These are phyloP conservation scores for Clunio marinus DNA, from an alignment of 2,888 invertebrate species.

Conservation along the genomic window DNA sequence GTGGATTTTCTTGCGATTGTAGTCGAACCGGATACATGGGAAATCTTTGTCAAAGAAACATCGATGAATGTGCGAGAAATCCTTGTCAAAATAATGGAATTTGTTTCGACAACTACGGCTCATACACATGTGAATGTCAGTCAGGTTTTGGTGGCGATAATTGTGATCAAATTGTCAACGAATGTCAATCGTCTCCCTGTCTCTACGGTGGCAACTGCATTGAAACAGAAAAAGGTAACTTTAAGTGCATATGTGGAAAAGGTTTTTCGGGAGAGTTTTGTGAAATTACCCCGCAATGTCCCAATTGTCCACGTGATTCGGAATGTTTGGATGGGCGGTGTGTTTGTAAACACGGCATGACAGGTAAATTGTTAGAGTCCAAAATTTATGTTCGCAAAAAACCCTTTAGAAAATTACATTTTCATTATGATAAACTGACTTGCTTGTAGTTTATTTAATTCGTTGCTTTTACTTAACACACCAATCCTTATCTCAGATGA, in stretches of 20 bases:
- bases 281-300: constrained; percentile 49
- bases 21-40: constrained; percentile 71
- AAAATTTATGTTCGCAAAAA: not conserved
- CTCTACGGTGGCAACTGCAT: constrained; percentile 70
- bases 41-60: constrained; percentile 67
- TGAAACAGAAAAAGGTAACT: constrained; percentile 54
- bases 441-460: too few relatives aligned
- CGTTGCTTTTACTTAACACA: too few relatives aligned
- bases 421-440: not conserved
- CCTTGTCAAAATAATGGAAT: constrained; percentile 70
- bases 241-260: constrained; percentile 63
- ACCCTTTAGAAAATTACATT: not conserved
- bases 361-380: constrained; percentile 45
- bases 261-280: constrained; percentile 55
- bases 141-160: constrained; percentile 75
- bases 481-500: too few relatives aligned
- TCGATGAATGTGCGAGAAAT: constrained; percentile 71
- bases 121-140: constrained; percentile 71
- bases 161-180: constrained; percentile 61
- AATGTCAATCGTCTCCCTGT: constrained; percentile 68
- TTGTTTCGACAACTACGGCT: constrained; percentile 79
- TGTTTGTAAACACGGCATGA: constrained; percentile 51
- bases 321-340: constrained; percentile 60
- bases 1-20: constrained; percentile 76
- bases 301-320: constrained; percentile 61